A percentile compares a stretch with the other conserved stretches of the same genome.
phyloP scores from a whole-genome alignment of 2,888 invertebrate genomes.

The Ernsta delagoae region DNA sequence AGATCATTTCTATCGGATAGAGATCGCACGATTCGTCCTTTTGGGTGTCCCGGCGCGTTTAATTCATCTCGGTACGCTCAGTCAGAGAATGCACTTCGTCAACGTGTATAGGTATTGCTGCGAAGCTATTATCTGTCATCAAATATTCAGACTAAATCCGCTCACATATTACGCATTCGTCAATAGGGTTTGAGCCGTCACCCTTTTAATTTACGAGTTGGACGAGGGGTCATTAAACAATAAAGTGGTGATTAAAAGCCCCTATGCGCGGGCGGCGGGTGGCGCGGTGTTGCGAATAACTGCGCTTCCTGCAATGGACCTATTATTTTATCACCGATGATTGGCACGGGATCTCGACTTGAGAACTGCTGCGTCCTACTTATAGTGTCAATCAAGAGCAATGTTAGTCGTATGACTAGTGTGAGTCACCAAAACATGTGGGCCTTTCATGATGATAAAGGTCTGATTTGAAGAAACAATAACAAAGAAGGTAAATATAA shows the following conservation, averaged over 20 bases:
- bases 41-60: conserved; percentile 29
- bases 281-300: conserved; percentile 71
- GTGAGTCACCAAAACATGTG: conserved; percentile 21
- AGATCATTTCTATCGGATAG: conserved; percentile 35
- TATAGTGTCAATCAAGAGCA: conserved; percentile 42
- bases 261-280: conserved; percentile 73
- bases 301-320: conserved; percentile 76
- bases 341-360: conserved; percentile 68
- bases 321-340: conserved; percentile 84
- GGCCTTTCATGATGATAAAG: not conserved
- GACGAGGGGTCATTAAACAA: conserved; percentile 85
- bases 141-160: conserved; percentile 74
- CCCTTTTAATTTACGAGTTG: conserved; percentile 83
- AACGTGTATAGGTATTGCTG: conserved; percentile 11
- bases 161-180: conserved; percentile 78
- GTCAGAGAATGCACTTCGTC: conserved; percentile 24
- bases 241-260: conserved; percentile 86
- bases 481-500: too few relatives aligned
- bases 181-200: conserved; percentile 82
- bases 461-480: not conserved
- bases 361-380: conserved; percentile 45
- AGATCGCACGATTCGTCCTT: conserved; percentile 31
- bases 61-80: conserved; percentile 13
- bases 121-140: conserved; percentile 66
- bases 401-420: conserved; percentile 13